Evolutionary conservation across 2,888 invertebrate genomes (phyloP).

Genomic region (Caenorhabditis imperialis): DNA sequence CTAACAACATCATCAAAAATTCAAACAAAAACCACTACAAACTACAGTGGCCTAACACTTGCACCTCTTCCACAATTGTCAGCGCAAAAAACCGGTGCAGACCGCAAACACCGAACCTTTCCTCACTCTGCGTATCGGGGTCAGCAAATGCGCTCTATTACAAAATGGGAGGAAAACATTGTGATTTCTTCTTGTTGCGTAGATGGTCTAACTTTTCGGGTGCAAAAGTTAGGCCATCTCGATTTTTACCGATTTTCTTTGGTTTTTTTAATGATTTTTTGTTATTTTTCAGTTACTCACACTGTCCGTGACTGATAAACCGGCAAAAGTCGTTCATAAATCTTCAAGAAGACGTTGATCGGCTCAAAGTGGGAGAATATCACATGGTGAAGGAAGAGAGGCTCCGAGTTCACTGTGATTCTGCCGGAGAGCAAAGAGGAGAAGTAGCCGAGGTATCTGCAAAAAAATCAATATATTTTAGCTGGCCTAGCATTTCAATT

Average conservation of each 20-base stretch:
- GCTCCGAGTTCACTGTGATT: conserved; percentile 89
- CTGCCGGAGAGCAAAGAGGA: conserved; percentile 90
- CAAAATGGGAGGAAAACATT: too few relatives aligned
- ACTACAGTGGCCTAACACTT: too few relatives aligned
- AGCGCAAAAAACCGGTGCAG: too few relatives aligned
- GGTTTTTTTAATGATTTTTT: not conserved
- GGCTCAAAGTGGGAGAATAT: conserved; percentile 73
- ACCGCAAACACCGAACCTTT: too few relatives aligned
- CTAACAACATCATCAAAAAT: not conserved
- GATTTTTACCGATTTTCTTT: not conserved
- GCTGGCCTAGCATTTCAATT: not conserved
- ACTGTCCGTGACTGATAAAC: conserved; percentile 85
- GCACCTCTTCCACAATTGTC: too few relatives aligned
- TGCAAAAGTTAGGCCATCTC: too few relatives aligned
- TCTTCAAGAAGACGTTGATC: conserved; percentile 81
- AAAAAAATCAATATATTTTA: conserved; percentile 33
- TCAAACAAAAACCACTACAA: too few relatives aligned
- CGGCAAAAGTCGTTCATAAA: conserved; percentile 91
- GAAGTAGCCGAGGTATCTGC: conserved; percentile 92
- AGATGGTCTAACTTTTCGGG: too few relatives aligned
- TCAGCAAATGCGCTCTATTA: too few relatives aligned
- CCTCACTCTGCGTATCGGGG: too few relatives aligned
- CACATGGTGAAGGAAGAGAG: conserved; percentile 86
- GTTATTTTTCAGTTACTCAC: conserved; percentile 16
- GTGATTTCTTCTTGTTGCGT: too few relatives aligned